These are phyloP conservation scores for Etheostoma perlongum DNA, from an alignment of 2,797 vertebrate genomes.

Conservation along the genomic window DNA sequence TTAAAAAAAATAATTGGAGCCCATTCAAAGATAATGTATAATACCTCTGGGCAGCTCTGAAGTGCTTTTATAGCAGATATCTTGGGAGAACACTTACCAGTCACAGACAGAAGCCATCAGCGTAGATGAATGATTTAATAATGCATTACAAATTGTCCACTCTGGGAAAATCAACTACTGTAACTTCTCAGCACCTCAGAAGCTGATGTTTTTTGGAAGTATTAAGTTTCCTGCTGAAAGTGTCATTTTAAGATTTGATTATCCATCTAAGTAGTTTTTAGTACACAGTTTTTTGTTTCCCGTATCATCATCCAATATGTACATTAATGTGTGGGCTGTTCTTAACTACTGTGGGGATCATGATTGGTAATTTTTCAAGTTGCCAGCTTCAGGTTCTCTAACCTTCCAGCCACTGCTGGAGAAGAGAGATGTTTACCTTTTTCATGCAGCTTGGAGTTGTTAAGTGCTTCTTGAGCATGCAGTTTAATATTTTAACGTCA, in stretches of 20 bases:
- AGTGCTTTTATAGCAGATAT: slow-evolving; percentile 72
- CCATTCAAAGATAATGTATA: slow-evolving; percentile 57
- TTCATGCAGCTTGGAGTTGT: slow-evolving; percentile 34
- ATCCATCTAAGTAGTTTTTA: slow-evolving; percentile 36
- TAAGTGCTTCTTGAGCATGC: slow-evolving; percentile 57
- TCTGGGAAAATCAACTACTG: slow-evolving; percentile 51
- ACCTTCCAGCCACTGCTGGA: slow-evolving; percentile 31
- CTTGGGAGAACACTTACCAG: slow-evolving; percentile 67
- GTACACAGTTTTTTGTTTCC: slow-evolving; percentile 13
- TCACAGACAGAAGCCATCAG: slow-evolving; percentile 68
- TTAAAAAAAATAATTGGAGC: slow-evolving; percentile 28
- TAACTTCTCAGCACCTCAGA: slow-evolving; percentile 38
- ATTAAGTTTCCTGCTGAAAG: slow-evolving; percentile 40
- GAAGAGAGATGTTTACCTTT: slow-evolving; percentile 39
- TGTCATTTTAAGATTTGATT: slow-evolving; percentile 47
- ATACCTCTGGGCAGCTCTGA: slow-evolving; percentile 56
- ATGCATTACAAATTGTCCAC: slow-evolving; percentile 70
- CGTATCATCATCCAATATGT: background rate
- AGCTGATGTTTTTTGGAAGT: slow-evolving; percentile 36
- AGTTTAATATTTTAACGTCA: slow-evolving; percentile 58
- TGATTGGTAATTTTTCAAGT: slow-evolving; percentile 49
- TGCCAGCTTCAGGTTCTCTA: slow-evolving; percentile 30
- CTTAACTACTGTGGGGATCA: slow-evolving; percentile 16
- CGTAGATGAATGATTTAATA: slow-evolving; percentile 76
- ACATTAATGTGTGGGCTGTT: background rate